These are phyloP conservation scores for Drosophila putrida DNA, from an alignment of 2,888 invertebrate species.

Conservation along the genomic window DNA sequence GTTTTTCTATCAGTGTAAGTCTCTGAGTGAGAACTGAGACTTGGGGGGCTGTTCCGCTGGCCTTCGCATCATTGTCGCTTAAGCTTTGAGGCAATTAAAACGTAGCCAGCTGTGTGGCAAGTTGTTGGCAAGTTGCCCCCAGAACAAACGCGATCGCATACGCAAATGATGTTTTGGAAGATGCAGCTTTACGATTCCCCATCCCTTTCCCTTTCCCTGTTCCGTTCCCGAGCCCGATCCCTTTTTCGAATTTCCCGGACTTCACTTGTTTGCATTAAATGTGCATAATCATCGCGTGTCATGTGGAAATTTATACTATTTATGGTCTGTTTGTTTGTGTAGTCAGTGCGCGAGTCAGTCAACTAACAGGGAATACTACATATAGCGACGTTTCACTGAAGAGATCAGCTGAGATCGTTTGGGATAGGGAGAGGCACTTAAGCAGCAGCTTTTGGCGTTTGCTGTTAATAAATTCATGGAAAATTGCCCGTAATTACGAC, in stretches of 20 bases:
- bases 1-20: too few species aligned
- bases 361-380: neutral
- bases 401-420: conserved; percentile 14
- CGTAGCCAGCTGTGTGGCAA: conserved; percentile 48
- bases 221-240: neutral
- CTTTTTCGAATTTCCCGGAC: neutral
- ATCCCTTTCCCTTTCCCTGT: neutral
- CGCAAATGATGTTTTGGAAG: too few species aligned
- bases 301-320: conserved; percentile 81
- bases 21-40: neutral
- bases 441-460: conserved; percentile 51
- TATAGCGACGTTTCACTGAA: neutral
- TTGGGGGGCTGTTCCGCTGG: conserved; percentile 25
- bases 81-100: conserved; percentile 77
- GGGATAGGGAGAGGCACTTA: conserved; percentile 46
- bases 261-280: conserved; percentile 69
- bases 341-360: conserved; percentile 32
- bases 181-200: too few species aligned
- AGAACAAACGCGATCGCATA: conserved; percentile 31
- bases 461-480: conserved; percentile 77
- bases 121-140: conserved; percentile 36
- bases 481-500: conserved; percentile 77
- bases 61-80: conserved; percentile 67
- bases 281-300: conserved; percentile 82
- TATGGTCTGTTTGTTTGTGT: conserved; percentile 75